A percentile compares a stretch with the other conserved stretches of the same genome.
Conservation (phyloP, 2,113 vertebrate genomes). For the Eclectus roratus region DNA sequence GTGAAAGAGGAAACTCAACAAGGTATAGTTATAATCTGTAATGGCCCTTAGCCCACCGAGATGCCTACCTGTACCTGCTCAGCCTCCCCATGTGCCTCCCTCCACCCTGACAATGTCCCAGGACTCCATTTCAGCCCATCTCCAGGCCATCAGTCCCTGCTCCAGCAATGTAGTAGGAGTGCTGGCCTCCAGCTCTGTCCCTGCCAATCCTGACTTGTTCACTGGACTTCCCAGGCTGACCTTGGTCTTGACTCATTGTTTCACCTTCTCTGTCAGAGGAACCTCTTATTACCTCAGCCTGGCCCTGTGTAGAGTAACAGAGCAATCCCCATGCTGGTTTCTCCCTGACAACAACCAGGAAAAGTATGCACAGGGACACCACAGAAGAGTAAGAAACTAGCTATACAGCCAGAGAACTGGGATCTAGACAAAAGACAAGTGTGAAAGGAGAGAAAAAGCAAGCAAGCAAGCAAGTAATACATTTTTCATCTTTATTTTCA, state of each 20-base stretch:
- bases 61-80: neutral
- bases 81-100: neutral
- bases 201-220: neutral
- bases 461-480: accelerated
- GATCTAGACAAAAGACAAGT: neutral
- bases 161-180: accelerated
- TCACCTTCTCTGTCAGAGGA: neutral
- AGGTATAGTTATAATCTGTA: neutral
- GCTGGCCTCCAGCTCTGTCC: neutral
- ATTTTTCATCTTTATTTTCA: neutral
- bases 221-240: neutral
- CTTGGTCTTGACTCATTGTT: neutral
- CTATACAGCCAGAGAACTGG: neutral
- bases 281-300: accelerated
- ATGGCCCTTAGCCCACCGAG: accelerated
- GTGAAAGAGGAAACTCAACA: neutral
- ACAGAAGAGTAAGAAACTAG: neutral
- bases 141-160: neutral
- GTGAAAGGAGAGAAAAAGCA: neutral
- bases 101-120: neutral
- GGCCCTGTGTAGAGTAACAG: accelerated
- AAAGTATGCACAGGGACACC: accelerated
- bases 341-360: neutral
- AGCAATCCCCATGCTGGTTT: accelerated
- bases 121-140: neutral